Evolutionary conservation across 2,888 invertebrate species (phyloP).

Genomic region (Pantelozetes paolii): DNA sequence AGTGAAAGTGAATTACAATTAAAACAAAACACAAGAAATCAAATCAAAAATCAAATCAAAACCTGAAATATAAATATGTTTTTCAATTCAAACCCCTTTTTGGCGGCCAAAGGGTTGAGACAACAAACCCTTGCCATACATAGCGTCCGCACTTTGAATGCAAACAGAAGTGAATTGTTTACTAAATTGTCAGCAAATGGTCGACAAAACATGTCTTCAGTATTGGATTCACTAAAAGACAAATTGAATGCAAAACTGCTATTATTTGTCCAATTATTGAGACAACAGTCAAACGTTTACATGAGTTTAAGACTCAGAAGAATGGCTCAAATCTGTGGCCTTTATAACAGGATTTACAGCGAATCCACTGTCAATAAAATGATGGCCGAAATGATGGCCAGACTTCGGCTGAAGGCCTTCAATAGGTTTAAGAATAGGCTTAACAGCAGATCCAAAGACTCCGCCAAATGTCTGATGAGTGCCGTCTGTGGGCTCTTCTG

Average conservation of each 20-base stretch:
- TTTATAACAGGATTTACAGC: conserved; percentile 44
- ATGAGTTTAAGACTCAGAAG: conserved; percentile 45
- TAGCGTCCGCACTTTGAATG: not conserved
- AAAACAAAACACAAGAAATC: not conserved
- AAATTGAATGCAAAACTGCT: conserved; percentile 44
- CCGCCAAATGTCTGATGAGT: conserved; percentile 43
- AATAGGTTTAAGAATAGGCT: not conserved
- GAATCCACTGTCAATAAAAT: conserved; percentile 43
- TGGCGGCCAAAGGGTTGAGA: not conserved
- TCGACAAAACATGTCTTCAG: not conserved
- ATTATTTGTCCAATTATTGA: conserved; percentile 45
- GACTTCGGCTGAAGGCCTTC: conserved; percentile 36
- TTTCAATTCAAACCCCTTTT: conserved; percentile 3
- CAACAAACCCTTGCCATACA: conserved; percentile 17
- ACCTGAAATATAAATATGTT: not conserved
- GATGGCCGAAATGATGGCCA: conserved; percentile 41
- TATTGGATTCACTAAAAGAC: conserved; percentile 31
- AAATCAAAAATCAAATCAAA: not conserved
- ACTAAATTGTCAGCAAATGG: not conserved
- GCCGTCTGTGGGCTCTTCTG: conserved; percentile 42
- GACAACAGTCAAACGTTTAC: conserved; percentile 46
- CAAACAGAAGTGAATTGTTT: not conserved
- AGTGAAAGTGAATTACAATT: no score
- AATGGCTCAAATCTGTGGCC: conserved; percentile 45
- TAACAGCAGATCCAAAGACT: conserved; percentile 26